These are phyloP conservation scores for Albula glossodonta DNA, from an alignment of 2,113 vertebrate species.

Conservation along the genomic window DNA sequence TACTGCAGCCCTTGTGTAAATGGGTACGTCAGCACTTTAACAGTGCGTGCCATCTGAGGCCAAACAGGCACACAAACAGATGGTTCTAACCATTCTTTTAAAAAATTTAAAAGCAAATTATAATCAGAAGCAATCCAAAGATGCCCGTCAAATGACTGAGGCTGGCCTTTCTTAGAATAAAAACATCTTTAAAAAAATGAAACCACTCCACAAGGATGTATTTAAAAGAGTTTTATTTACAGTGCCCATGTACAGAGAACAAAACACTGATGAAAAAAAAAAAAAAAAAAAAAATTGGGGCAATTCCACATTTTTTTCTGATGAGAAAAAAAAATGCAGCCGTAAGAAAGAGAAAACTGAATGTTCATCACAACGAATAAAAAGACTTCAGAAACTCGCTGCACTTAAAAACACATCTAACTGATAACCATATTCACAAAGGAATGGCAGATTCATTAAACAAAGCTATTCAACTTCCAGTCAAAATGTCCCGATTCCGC, in stretches of 20 bases:
- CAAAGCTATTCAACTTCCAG: neutral
- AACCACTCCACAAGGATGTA: neutral
- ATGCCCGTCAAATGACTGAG: no score
- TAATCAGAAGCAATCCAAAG: no score
- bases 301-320: neutral
- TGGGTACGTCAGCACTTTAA: no score
- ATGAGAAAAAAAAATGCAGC: neutral
- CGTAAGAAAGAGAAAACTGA: neutral
- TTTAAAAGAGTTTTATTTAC: conserved; percentile 4
- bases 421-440: conserved; percentile 3
- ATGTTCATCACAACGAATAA: neutral
- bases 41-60: neutral
- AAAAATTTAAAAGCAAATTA: neutral
- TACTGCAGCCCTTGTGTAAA: neutral
- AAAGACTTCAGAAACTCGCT: conserved; percentile 2
- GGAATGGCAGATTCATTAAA: neutral
- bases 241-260: neutral
- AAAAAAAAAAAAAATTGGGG: neutral
- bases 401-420: conserved; percentile 3
- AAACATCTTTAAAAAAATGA: neutral
- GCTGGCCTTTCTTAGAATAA: no score
- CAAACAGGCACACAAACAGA: neutral
- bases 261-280: neutral
- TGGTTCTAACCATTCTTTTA: neutral
- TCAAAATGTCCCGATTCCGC: neutral